phyloP scores from a whole-genome alignment of 2,888 invertebrate species.

The Ceriagrion tenellum region DNA sequence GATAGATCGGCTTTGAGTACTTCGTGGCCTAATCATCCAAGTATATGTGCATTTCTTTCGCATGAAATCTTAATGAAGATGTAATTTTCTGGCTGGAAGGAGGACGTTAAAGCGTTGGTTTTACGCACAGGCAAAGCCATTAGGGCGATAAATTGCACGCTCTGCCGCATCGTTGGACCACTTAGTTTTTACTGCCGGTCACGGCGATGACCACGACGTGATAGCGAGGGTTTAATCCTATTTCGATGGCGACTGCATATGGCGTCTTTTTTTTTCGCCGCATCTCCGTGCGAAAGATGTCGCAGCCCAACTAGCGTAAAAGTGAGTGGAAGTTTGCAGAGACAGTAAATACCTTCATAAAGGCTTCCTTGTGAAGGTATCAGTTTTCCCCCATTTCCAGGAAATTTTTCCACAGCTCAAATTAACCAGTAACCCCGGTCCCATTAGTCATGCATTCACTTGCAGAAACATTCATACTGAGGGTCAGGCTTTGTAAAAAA shows the following conservation, averaged over 20 bases:
- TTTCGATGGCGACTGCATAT: not conserved
- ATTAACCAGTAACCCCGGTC: too few relatives aligned
- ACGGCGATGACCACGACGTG: not conserved
- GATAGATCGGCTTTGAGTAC: not conserved
- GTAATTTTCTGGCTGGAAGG: conserved; percentile 19
- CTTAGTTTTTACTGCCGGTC: conserved; percentile 37
- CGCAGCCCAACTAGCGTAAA: not conserved
- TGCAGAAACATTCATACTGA: too few relatives aligned
- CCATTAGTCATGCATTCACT: too few relatives aligned
- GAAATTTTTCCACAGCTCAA: too few relatives aligned
- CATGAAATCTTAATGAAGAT: conserved; percentile 45
- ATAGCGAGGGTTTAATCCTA: not conserved
- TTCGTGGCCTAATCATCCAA: not conserved
- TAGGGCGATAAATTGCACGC: not conserved
- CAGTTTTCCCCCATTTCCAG: too few relatives aligned
- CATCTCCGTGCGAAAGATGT: not conserved
- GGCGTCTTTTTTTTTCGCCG: not conserved
- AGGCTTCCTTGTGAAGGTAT: too few relatives aligned
- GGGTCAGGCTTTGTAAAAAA: too few relatives aligned
- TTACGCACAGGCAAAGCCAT: not conserved
- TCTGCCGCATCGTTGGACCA: conserved; percentile 25
- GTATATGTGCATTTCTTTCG: not conserved
- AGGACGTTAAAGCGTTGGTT: not conserved
- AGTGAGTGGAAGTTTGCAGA: too few relatives aligned
- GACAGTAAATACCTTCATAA: too few relatives aligned